Conservation (phyloP, 2,888 invertebrate species). For the Thyatira batis region DNA sequence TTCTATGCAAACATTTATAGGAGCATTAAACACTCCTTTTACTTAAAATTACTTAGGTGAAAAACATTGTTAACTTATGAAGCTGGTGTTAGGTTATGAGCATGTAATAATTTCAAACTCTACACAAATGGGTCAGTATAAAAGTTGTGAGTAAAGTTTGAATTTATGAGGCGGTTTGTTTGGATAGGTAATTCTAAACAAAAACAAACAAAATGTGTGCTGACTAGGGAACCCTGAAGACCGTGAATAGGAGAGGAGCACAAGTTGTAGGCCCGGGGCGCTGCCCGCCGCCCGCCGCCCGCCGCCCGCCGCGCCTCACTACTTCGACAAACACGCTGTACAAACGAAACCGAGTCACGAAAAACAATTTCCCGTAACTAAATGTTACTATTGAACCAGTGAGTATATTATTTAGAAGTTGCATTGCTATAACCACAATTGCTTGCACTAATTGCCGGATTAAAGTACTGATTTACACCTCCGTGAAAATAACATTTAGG, state of each 20-base stretch:
- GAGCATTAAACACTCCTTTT: not conserved
- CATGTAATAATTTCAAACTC: conserved; percentile 51
- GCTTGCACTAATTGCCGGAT: too few relatives aligned
- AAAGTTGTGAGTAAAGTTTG: conserved; percentile 61
- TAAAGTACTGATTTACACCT: too few relatives aligned
- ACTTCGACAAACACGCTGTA: conserved; percentile 18
- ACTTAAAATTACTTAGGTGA: not conserved
- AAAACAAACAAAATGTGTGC: conserved; percentile 66
- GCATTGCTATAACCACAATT: too few relatives aligned
- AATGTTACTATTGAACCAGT: not conserved
- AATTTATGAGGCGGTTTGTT: conserved; percentile 67
- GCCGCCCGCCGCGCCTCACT: conserved; percentile 15
- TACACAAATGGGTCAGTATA: conserved; percentile 56
- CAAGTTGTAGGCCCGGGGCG: conserved; percentile 9
- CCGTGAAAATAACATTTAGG: too few relatives aligned
- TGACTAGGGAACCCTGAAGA: conserved; percentile 19
- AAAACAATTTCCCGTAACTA: conserved; percentile 22
- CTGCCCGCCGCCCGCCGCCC: conserved; percentile 32
- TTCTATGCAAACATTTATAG: not conserved
- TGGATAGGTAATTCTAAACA: conserved; percentile 68
- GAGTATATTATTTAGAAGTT: not conserved
- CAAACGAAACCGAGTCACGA: conserved; percentile 30
- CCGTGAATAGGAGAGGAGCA: conserved; percentile 27
- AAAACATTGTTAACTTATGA: not conserved
- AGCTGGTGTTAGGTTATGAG: conserved; percentile 27